Conservation (phyloP, 1,140 invertebrate genomes). For the Drosophila biarmipes region DNA sequence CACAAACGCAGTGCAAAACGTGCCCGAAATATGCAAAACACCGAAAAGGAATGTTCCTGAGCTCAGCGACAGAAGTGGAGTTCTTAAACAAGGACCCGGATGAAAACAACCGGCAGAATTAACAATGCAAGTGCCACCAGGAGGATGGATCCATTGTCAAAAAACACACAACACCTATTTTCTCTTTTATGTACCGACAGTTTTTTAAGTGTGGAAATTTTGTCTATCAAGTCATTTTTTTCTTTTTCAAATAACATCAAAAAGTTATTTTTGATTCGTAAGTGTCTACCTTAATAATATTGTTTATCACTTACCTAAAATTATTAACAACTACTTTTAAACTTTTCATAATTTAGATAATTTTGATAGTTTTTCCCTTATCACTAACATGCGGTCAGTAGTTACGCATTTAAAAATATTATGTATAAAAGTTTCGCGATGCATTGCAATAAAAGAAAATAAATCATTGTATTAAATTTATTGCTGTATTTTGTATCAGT, state of each 20-base stretch:
- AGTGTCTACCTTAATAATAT: no score
- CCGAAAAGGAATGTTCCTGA: slow-evolving; percentile 8
- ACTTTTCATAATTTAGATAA: no score
- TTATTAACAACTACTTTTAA: no score
- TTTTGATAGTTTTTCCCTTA: no score
- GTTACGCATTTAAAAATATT: no score
- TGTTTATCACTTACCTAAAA: no score
- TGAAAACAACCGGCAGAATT: slow-evolving; percentile 5
- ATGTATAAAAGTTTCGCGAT: no score
- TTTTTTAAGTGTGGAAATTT: background rate
- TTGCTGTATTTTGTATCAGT: background rate
- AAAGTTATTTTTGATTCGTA: no score
- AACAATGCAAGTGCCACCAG: slow-evolving; percentile 10
- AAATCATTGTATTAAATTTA: background rate
- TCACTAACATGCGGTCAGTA: no score
- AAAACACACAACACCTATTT: background rate
- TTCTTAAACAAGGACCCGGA: slow-evolving; percentile 14
- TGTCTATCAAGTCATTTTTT: background rate
- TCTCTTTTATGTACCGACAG: background rate
- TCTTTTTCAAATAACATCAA: no score
- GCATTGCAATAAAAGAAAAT: background rate
- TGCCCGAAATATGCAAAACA: slow-evolving; percentile 45
- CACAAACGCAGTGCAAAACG: slow-evolving; percentile 32
- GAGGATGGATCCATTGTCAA: background rate
- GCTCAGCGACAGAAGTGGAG: slow-evolving; percentile 15